Base-by-base conservation (phyloP, 2,797 vertebrate species). In the Pseudomugil gertrudae region DNA sequence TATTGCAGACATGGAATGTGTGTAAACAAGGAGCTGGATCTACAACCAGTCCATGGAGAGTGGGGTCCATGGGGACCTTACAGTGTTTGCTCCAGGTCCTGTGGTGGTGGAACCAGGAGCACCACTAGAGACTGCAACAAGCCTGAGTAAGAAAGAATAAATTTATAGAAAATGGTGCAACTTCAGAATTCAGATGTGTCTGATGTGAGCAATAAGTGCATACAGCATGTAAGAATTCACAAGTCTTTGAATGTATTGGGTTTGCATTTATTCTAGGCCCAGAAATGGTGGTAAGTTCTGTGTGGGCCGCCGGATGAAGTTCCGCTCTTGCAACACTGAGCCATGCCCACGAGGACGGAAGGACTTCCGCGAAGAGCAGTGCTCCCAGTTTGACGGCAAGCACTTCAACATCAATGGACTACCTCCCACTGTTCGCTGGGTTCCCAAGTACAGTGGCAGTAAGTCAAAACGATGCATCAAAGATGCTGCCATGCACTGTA, bases 381-480 rank as follows among this genome's bases (percentile, higher is more conserved):
- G 98, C 83, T 95, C 96, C 60, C 94, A 96, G 23, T 99, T 96
- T 76, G 95, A 99, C 64, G 97, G 97, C 79, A 97, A 95, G 81
- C 97, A 98, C 92, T 97, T 99, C 62, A 98, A 98, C 90, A 98
- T 98, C 92, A 97, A 96, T 2, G 96, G 97, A 58, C 95, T 99
- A 75, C 94, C 96, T 11, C 93, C 96, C 78, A 91, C 93, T 10
- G 97, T 99, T 61, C 95, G 95, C 81, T 99, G 98, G 98, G 91
- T 98, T 74, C 98, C 98, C 62, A 99, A 98, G 88, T 98, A 99
- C 86, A 98, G 96, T 32, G 98, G 97, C 80, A 97, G 98, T 99
- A 91, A 98, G 97, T 97, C 84, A 8, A 47, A 6, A 5, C n/a
- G n/a, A n/a, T n/a, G n/a, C n/a, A n/a, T n/a, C n/a, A n/a, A n/a